Evolutionary conservation across 2,797 vertebrate species (phyloP).

Genomic region (Lepus townsendii): DNA sequence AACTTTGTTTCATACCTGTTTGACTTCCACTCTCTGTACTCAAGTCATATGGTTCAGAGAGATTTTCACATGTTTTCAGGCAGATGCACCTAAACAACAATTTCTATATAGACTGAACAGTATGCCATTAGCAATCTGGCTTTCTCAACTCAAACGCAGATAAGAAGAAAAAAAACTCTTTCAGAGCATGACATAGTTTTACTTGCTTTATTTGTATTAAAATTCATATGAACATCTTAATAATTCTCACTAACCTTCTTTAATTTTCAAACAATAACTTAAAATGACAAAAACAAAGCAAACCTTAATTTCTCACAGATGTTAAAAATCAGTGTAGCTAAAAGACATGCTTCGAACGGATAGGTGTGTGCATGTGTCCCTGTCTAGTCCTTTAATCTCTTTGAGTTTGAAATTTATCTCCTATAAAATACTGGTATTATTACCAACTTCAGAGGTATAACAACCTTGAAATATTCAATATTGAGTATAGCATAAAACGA

Average conservation of each 20-base stretch:
- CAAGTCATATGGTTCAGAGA: background rate
- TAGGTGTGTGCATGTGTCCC: background rate
- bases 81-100: background rate
- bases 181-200: background rate
- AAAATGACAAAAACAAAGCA: background rate
- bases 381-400: background rate
- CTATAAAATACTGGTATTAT: background rate
- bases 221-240: background rate
- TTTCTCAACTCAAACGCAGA: background rate
- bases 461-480: background rate
- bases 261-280: background rate
- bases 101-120: background rate
- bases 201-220: background rate
- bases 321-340: background rate
- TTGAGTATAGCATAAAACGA: background rate
- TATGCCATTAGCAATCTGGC: background rate
- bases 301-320: constrained; percentile 13
- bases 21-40: background rate
- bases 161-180: background rate
- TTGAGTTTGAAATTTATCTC: background rate
- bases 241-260: background rate
- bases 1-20: background rate
- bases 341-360: background rate
- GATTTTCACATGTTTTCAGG: background rate
- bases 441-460: background rate